Percentiles rank a stretch among this genome's conserved stretches.
These are phyloP conservation scores for Lasioglossum zephyrum DNA, from an alignment of 2,888 invertebrate genomes.

Conservation along the genomic window DNA sequence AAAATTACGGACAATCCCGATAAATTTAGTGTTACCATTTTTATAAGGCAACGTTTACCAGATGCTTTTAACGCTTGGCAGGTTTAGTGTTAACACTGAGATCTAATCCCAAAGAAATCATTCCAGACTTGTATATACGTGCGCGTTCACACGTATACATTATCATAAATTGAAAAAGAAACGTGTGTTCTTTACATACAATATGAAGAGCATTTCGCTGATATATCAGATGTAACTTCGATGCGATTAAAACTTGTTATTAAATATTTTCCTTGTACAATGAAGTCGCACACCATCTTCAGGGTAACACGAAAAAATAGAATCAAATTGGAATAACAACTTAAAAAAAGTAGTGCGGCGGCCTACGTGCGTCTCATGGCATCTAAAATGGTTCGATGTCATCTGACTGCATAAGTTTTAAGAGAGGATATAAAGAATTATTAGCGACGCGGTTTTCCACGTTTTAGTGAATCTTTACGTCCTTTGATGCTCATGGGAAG, in stretches of 20 bases:
- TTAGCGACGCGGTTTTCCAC: constrained; percentile 71
- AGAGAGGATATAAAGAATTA: constrained; percentile 63
- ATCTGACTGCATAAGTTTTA: constrained; percentile 63
- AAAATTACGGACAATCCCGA: neutral
- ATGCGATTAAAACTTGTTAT: constrained; percentile 49
- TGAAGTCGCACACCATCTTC: constrained; percentile 69
- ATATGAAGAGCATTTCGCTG: constrained; percentile 47
- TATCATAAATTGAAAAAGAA: constrained; percentile 16
- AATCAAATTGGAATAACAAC: constrained; percentile 67
- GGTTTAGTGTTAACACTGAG: constrained; percentile 1
- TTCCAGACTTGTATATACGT: constrained; percentile 46
- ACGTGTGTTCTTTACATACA: constrained; percentile 45
- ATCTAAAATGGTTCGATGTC: constrained; percentile 57
- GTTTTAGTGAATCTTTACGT: constrained; percentile 75
- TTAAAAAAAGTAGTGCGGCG: constrained; percentile 68
- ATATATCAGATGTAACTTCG: constrained; percentile 35
- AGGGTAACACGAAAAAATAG: constrained; percentile 54
- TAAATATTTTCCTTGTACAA: constrained; percentile 48
- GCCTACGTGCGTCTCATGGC: constrained; percentile 70
- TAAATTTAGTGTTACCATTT: neutral
- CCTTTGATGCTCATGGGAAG: constrained; percentile 76
- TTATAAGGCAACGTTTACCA: neutral
- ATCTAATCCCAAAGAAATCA: constrained; percentile 46
- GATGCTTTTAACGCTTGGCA: neutral
- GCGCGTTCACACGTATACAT: constrained; percentile 3